Percentiles rank a stretch among this genome's conserved stretches.
Evolutionary conservation across 2,113 vertebrate genomes (phyloP).

Genomic region (Tretioscincus oriximinensis): DNA sequence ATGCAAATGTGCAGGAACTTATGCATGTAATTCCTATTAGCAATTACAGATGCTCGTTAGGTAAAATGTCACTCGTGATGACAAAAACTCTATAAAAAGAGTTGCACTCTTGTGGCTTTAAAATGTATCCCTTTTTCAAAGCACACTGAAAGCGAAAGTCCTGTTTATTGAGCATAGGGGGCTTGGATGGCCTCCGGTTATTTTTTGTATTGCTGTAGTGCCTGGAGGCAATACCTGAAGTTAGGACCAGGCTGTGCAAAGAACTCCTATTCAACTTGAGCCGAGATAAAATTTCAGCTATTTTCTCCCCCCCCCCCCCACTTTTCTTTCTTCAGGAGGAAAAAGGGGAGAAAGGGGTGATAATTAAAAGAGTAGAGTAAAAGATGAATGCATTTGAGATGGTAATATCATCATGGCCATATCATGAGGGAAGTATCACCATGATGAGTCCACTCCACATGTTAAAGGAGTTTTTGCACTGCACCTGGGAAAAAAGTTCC

Average conservation of each 20-base stretch:
- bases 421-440: too few species aligned
- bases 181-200: background rate
- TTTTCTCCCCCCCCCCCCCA: background rate
- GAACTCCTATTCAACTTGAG: background rate
- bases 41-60: background rate
- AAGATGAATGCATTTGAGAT: background rate
- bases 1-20: conserved; percentile 1
- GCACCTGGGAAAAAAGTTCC: too few species aligned
- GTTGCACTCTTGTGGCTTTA: conserved; percentile 10
- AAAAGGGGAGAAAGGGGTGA: too few species aligned
- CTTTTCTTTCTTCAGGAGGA: background rate
- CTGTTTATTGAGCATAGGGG: background rate
- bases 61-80: background rate
- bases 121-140: conserved; percentile 23
- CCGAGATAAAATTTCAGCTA: background rate
- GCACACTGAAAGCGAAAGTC: conserved; percentile 8
- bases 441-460: too few species aligned
- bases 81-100: conserved; percentile 9
- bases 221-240: background rate
- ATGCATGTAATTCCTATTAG: background rate
- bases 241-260: background rate
- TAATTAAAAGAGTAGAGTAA: background rate
- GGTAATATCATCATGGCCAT: too few species aligned
- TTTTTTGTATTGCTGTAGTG: background rate
- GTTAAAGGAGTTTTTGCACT: too few species aligned